A percentile compares a stretch with the other conserved stretches of the same genome.
Conservation (phyloP, 1,140 invertebrate genomes). For the Ptiloglossa arizonensis region DNA sequence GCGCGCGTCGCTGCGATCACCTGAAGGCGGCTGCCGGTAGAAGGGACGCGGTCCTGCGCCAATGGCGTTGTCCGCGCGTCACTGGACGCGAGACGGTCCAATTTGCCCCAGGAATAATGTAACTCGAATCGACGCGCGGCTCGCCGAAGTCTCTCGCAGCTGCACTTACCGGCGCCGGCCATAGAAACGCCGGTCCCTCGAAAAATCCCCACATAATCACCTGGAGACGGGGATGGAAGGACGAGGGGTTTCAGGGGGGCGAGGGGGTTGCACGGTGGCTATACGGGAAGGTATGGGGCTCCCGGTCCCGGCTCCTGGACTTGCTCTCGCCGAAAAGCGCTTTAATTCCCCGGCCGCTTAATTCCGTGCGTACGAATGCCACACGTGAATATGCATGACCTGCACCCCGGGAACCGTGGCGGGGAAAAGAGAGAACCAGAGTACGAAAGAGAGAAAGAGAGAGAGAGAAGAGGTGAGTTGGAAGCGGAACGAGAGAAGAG, state of each 20-base stretch:
- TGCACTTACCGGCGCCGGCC: constrained; percentile 40
- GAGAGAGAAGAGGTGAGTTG: background rate
- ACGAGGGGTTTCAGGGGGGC: background rate
- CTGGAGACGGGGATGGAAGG: background rate
- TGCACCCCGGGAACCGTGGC: constrained; percentile 32
- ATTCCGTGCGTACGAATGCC: constrained; percentile 67
- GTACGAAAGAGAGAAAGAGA: background rate
- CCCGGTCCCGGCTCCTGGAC: constrained; percentile 37
- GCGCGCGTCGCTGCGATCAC: no score
- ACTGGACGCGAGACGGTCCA: constrained; percentile 31
- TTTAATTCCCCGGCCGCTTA: constrained; percentile 68
- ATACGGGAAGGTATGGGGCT: no score
- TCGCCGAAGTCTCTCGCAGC: constrained; percentile 24
- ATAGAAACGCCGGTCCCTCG: constrained; percentile 48
- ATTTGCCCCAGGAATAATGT: constrained; percentile 45
- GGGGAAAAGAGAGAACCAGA: background rate
- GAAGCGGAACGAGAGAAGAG: background rate
- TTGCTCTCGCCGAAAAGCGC: constrained; percentile 53
- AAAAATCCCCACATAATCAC: constrained; percentile 56
- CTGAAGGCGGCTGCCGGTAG: no score
- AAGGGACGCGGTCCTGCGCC: no score
- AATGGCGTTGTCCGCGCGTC: constrained; percentile 20
- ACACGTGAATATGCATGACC: constrained; percentile 69
- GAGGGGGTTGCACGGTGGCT: no score
- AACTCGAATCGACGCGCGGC: constrained; percentile 33